Evolutionary conservation across 2,113 vertebrate genomes (phyloP).

Genomic region (Oreocharis arfaki): DNA sequence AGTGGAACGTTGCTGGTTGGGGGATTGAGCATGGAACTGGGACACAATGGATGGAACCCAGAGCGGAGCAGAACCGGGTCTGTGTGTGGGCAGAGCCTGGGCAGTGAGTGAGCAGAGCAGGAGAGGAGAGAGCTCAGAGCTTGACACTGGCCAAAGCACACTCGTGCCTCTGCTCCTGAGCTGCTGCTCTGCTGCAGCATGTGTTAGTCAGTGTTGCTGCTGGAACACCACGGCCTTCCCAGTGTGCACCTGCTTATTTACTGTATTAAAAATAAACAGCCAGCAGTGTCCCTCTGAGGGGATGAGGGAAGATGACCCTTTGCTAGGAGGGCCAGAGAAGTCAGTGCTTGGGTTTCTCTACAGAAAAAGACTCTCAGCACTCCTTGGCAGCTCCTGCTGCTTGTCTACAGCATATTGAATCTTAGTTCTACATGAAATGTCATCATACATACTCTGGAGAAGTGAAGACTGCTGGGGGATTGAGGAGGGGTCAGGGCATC

Average conservation of each 20-base stretch:
- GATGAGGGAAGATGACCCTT: accelerated
- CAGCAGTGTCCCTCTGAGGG: neutral
- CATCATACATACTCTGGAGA: neutral
- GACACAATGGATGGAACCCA: neutral
- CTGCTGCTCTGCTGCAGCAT: neutral
- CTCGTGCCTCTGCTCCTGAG: neutral
- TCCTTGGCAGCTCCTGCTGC: neutral
- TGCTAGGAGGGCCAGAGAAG: accelerated
- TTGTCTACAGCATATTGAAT: neutral
- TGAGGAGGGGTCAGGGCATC: neutral
- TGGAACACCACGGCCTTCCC: neutral
- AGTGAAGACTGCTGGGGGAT: neutral
- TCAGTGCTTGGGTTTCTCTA: neutral
- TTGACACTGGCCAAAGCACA: neutral
- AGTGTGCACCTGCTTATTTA: too few species aligned
- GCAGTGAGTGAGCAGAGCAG: neutral
- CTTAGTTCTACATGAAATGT: neutral
- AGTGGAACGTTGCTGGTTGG: too few species aligned
- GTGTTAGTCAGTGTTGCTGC: neutral
- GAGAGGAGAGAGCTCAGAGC: neutral
- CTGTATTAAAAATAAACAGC: neutral
- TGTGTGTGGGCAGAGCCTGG: neutral
- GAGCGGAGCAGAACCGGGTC: neutral
- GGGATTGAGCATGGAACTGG: neutral
- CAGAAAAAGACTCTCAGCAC: neutral